Evolutionary conservation across 2,113 vertebrate genomes (phyloP).

Genomic region (Coracopsis vasa): DNA sequence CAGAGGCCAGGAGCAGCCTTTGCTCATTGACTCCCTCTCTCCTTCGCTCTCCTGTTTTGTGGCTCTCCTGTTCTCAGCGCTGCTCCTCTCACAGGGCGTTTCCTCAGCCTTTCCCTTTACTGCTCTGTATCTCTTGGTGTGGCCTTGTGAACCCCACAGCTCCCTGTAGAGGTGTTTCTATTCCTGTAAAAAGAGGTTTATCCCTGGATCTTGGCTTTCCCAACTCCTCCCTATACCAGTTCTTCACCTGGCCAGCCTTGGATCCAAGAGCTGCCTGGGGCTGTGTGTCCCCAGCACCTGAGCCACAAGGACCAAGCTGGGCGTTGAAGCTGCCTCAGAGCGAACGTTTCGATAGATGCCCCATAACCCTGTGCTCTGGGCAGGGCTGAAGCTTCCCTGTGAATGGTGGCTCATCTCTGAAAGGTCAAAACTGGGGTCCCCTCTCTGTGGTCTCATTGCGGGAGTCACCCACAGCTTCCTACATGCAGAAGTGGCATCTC

Average conservation of each 20-base stretch:
- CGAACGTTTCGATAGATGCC: neutral
- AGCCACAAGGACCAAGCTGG: no score
- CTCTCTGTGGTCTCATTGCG: rapidly evolving
- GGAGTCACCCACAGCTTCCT: neutral
- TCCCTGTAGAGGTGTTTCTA: neutral
- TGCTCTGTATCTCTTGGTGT: neutral
- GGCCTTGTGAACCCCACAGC: neutral
- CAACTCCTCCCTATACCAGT: neutral
- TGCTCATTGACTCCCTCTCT: neutral
- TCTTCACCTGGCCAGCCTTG: neutral
- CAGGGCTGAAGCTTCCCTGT: neutral
- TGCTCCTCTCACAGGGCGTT: neutral
- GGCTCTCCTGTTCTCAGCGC: neutral
- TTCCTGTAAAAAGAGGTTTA: neutral
- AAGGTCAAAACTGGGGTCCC: neutral
- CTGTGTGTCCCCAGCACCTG: rapidly evolving
- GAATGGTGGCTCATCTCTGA: neutral
- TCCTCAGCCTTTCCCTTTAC: neutral
- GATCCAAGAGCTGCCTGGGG: neutral
- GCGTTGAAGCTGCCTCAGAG: neutral
- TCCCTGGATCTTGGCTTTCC: neutral
- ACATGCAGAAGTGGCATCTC: neutral
- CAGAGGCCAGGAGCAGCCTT: neutral
- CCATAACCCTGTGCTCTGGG: neutral
- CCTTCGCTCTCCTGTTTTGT: neutral